These are phyloP conservation scores for Bubo scandiacus DNA, from an alignment of 2,113 vertebrate genomes.

Conservation along the genomic window DNA sequence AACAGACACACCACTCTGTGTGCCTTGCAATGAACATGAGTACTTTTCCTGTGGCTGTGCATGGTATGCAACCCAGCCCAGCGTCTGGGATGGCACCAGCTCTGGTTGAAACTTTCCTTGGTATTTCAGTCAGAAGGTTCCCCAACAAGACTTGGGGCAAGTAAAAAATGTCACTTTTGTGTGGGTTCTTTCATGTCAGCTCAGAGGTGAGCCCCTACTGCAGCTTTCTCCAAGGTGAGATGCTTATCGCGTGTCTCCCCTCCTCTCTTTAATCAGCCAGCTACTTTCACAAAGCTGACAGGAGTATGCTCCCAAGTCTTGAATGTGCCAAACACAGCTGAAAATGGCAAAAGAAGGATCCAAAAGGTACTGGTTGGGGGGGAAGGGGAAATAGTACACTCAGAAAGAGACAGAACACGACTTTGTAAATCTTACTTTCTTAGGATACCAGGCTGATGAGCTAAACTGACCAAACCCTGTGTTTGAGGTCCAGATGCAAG, in stretches of 20 bases:
- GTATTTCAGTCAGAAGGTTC: not conserved
- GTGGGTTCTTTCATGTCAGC: not conserved
- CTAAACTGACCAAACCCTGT: not conserved
- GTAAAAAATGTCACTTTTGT: not conserved
- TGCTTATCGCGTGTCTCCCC: accelerated
- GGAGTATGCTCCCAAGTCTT: accelerated
- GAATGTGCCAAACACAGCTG: not conserved
- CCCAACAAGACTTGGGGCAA: not conserved
- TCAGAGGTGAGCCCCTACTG: not conserved
- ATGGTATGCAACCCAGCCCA: not conserved
- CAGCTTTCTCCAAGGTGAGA: not conserved
- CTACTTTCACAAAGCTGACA: not conserved
- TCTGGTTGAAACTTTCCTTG: not conserved
- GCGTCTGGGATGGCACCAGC: not conserved
- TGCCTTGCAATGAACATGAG: no score
- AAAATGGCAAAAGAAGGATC: not conserved
- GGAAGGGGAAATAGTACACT: not conserved
- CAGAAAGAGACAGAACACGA: not conserved
- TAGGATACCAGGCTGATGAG: not conserved
- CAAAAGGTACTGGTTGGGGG: not conserved
- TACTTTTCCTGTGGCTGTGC: not conserved
- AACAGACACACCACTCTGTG: not conserved
- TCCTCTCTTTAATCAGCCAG: not conserved
- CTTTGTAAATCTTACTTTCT: not conserved
- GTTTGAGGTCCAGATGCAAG: not conserved